phyloP scores from a whole-genome alignment of 2,888 invertebrate species.

The Drosophila paranaensis region DNA sequence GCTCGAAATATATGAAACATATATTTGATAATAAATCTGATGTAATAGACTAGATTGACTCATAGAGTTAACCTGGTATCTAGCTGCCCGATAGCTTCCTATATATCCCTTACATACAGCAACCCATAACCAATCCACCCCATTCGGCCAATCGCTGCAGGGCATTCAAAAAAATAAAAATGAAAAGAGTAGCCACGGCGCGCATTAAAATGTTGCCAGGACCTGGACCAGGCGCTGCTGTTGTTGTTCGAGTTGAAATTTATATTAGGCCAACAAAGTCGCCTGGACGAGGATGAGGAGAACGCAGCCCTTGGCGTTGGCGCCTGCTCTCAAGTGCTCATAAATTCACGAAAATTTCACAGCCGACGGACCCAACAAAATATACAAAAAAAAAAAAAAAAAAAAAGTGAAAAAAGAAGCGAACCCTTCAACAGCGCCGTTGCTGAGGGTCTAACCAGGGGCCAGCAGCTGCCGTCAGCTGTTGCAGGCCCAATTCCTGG shows the following conservation, averaged over 20 bases:
- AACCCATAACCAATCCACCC: neutral
- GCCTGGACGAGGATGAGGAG: constrained; percentile 39
- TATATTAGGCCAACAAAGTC: constrained; percentile 79
- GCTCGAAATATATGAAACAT: too few species aligned
- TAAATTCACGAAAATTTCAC: constrained; percentile 82
- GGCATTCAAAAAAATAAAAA: constrained; percentile 16
- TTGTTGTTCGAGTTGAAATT: constrained; percentile 71
- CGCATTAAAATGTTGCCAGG: constrained; percentile 74
- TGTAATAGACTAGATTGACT: too few species aligned
- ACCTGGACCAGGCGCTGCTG: constrained; percentile 30
- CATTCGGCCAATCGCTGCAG: neutral
- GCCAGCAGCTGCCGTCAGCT: constrained; percentile 63
- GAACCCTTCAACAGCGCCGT: constrained; percentile 49
- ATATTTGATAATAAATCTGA: too few species aligned
- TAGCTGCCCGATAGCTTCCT: too few species aligned
- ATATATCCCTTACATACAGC: too few species aligned
- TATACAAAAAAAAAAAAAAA: constrained; percentile 61
- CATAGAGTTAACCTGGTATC: too few species aligned
- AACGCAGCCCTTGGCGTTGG: constrained; percentile 60
- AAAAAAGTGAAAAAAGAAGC: constrained; percentile 57
- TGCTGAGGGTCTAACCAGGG: constrained; percentile 1
- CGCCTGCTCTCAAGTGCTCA: constrained; percentile 81
- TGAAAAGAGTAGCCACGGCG: constrained; percentile 40
- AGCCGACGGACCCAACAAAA: constrained; percentile 72
- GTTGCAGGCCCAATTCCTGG: constrained; percentile 47